A percentile compares a stretch with the other conserved stretches of the same genome.
Evolutionary conservation across 2,113 vertebrate species (phyloP).

Genomic region (Pao palembangensis): DNA sequence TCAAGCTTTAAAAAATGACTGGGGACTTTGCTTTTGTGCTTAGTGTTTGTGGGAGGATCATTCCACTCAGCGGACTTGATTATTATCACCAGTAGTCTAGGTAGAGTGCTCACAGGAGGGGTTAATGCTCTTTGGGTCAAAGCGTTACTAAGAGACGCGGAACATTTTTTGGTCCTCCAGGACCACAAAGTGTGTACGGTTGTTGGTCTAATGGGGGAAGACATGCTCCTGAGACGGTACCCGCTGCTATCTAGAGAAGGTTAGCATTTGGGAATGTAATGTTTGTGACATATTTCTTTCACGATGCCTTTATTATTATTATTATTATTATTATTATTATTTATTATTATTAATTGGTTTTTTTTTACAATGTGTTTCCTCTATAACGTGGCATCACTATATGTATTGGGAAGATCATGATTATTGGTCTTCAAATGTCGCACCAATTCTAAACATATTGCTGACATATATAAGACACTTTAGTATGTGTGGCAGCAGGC

Average conservation of each 20-base stretch:
- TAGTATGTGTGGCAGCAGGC: conserved; percentile 10
- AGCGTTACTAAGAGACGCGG: conserved; percentile 75
- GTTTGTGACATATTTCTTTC: conserved; percentile 33
- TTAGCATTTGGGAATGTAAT: conserved; percentile 11
- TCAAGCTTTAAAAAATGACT: conserved; percentile 9
- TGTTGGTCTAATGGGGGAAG: conserved; percentile 23
- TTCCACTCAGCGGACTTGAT: conserved; percentile 29
- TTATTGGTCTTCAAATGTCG: too few relatives aligned
- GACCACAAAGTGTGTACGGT: conserved; percentile 39
- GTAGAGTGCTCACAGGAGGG: conserved; percentile 49
- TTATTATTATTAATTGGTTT: neutral
- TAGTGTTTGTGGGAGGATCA: conserved; percentile 24
- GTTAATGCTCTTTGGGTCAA: conserved; percentile 59
- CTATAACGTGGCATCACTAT: neutral
- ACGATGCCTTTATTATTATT: neutral
- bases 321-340: too few relatives aligned
- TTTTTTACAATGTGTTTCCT: too few relatives aligned
- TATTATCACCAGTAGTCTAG: conserved; percentile 46
- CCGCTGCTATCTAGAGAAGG: conserved; percentile 4
- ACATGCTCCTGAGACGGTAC: conserved; percentile 25
- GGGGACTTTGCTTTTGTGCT: conserved; percentile 19
- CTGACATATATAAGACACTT: too few relatives aligned
- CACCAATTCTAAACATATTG: too few relatives aligned
- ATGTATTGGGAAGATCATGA: neutral
- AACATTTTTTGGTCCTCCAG: conserved; percentile 66